phyloP scores from a whole-genome alignment of 64 coral and sea anemone species.

The Porites australiensis region DNA sequence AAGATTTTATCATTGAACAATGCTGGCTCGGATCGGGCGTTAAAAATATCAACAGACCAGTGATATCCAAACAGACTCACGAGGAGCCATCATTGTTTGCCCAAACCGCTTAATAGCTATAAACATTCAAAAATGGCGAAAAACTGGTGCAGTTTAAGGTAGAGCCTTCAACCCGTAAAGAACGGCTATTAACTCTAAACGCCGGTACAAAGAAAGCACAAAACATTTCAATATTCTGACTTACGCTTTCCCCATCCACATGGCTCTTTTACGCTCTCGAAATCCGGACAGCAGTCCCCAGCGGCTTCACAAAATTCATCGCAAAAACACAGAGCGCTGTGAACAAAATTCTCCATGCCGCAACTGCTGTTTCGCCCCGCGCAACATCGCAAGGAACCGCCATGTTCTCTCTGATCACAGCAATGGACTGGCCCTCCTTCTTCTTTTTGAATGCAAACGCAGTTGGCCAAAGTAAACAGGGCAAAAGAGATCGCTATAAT shows the following conservation, averaged over 20 bases:
- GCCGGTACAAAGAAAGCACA: no score
- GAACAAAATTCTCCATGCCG: slow-evolving; percentile 59
- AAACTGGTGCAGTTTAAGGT: no score
- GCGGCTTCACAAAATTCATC: slow-evolving; percentile 88
- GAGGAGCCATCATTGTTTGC: no score
- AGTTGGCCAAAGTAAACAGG: not conserved
- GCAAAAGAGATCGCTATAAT: not conserved
- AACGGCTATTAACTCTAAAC: no score
- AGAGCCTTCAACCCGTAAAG: no score
- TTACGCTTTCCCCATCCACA: slow-evolving; percentile 59
- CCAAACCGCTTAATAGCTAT: no score
- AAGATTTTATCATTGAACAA: slow-evolving; percentile 11
- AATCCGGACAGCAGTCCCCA: slow-evolving; percentile 85
- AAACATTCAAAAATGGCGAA: no score
- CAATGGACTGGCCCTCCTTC: slow-evolving; percentile 7
- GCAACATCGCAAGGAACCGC: slow-evolving; percentile 77
- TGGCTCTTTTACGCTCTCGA: slow-evolving; percentile 67
- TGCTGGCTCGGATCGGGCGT: not conserved
- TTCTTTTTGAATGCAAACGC: slow-evolving; percentile 27
- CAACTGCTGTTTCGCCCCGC: slow-evolving; percentile 87
- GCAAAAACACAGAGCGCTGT: slow-evolving; percentile 74
- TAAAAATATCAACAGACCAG: not conserved
- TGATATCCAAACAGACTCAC: no score
- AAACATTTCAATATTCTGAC: not conserved
- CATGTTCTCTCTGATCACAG: slow-evolving; percentile 77